Base-by-base conservation (phyloP, 2,113 vertebrate genomes). In the Oceanites oceanicus region DNA sequence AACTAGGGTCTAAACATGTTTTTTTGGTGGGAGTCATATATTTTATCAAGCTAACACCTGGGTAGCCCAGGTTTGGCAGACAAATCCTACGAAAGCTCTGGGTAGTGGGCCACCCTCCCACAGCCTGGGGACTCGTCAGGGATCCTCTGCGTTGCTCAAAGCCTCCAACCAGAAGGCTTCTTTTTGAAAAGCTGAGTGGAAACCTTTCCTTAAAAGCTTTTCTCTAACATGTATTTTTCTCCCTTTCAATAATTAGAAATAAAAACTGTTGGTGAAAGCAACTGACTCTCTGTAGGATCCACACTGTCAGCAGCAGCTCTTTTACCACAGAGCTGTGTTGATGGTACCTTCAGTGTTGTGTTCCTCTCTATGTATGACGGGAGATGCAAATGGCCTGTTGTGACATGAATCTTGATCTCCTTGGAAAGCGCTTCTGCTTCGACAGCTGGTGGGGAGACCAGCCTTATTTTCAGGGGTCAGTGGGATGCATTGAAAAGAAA, bases 361-460 rank as follows among this genome's bases (percentile, higher is more conserved):
- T 14, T 72, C 15, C 10, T 61, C 17, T 61, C 18, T 27, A 3
- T 20, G 19, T 38, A 32, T 44, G 40, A 36, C 27, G 36, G 23
- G 47, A 79, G 26, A 11, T 59, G 15, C 6, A 68, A 47, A 16
- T 47, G 32, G 3, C 26, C 23, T 55, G 25, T 29, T 2, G 4
- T 25, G 26, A 36, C 8, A 4, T 4, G 47, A 62, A 32, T 66
- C 36, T 58, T 66, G 16, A 59, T 58, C 36, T 77, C 29, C 15
- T 73, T 2, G 1, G 11, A 56, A 89, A 80, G 9, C 1, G 1
- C 0, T 53, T 8, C 53, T 58, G 14, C 62, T 42, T n/a, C 4
- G 5, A 63, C 42, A 32, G 10, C 25, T 44, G 42, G 1, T 38
- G 29, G 10, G 19, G 47, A 74, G 19, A 47, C 17, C 15, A 72